phyloP scores from a whole-genome alignment of 2,113 vertebrate genomes.

The Carollia perspicillata region DNA sequence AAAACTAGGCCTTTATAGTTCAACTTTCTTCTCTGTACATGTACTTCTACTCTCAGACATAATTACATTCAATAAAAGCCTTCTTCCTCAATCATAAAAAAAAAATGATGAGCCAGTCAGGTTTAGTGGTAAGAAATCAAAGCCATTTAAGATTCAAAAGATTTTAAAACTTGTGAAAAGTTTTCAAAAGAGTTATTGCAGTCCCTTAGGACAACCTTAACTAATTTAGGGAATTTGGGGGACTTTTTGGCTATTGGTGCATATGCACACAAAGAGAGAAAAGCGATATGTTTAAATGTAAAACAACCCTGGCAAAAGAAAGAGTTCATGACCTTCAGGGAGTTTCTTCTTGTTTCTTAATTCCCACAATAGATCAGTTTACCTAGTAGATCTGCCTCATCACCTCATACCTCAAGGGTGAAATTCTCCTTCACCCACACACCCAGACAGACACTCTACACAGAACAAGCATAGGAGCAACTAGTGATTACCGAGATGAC shows the following conservation, averaged over 20 bases:
- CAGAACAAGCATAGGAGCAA: background rate
- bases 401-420: background rate
- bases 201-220: background rate
- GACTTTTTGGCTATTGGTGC: background rate
- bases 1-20: constrained; percentile 26
- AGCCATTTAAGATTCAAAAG: constrained; percentile 40
- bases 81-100: background rate
- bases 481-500: background rate
- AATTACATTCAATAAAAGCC: constrained; percentile 48
- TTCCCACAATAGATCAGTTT: background rate
- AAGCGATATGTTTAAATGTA: background rate
- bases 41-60: background rate
- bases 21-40: background rate
- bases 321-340: background rate
- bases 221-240: background rate
- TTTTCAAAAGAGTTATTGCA: constrained; percentile 10
- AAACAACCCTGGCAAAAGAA: constrained; percentile 18
- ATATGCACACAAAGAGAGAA: background rate
- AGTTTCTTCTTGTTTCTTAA: background rate
- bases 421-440: constrained; percentile 2
- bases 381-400: constrained; percentile 5
- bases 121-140: constrained; percentile 45
- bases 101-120: constrained; percentile 16
- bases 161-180: background rate
- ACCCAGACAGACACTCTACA: background rate